Evolutionary conservation across 2,113 vertebrate species (phyloP).

Genomic region (Pao palembangensis): DNA sequence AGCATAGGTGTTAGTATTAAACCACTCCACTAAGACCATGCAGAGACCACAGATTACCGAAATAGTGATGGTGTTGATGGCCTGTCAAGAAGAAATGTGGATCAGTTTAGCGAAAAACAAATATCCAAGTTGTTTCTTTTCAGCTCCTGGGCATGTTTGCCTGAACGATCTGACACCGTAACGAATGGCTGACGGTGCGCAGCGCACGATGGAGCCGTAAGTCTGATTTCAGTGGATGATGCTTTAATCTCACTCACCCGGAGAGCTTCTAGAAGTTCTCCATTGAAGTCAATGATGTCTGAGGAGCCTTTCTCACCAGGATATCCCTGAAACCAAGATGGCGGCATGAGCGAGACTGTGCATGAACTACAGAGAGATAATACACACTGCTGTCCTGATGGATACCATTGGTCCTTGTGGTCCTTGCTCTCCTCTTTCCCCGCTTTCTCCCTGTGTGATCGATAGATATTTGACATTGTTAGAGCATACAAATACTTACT

Average conservation of each 20-base stretch:
- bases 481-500: not conserved
- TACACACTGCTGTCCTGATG: not conserved
- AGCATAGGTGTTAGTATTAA: constrained; percentile 45
- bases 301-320: constrained; percentile 86
- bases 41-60: constrained; percentile 69
- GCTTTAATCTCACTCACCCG: constrained; percentile 73
- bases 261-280: constrained; percentile 86
- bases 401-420: constrained; percentile 66
- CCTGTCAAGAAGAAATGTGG: constrained; percentile 66
- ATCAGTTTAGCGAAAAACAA: constrained; percentile 26
- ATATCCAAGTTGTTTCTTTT: not conserved
- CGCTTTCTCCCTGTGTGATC: constrained; percentile 72
- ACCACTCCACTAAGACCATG: constrained; percentile 61
- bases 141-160: not conserved
- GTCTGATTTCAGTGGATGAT: not conserved
- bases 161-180: constrained; percentile 4
- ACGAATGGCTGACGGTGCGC: not conserved
- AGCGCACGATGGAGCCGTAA: constrained; percentile 1
- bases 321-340: constrained; percentile 73
- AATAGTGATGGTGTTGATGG: constrained; percentile 78
- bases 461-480: not conserved
- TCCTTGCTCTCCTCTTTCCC: constrained; percentile 70
- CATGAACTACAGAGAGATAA: not conserved
- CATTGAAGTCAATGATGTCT: constrained; percentile 87
- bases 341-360: not conserved